phyloP scores from a whole-genome alignment of 2,113 vertebrate genomes.

The Pelecanus crispus region DNA sequence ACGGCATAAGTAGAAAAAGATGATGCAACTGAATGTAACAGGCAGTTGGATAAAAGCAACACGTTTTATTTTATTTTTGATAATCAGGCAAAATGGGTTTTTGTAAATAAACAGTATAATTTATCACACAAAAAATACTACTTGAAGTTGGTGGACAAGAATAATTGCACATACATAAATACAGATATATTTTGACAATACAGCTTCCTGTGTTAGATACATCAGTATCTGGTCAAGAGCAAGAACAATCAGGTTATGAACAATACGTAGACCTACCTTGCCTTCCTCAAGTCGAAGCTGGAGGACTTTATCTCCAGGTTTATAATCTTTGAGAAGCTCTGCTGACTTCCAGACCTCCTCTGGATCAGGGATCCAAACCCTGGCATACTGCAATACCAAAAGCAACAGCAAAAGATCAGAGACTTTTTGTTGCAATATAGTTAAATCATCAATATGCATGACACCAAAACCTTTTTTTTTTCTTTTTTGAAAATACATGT shows the following conservation, averaged over 20 bases:
- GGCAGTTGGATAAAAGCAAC: neutral
- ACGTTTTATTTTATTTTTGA: neutral
- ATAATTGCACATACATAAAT: neutral
- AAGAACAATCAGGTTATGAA: neutral
- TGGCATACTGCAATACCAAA: conserved; percentile 82
- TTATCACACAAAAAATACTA: neutral
- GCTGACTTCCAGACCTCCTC: conserved; percentile 98
- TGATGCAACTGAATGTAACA: neutral
- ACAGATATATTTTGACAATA: neutral
- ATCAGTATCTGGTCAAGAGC: neutral
- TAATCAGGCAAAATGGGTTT: neutral
- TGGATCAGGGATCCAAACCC: conserved; percentile 96
- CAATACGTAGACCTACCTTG: conserved; percentile 72
- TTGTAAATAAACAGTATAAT: neutral
- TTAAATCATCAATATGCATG: neutral
- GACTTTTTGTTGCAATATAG: neutral
- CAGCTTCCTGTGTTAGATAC: neutral
- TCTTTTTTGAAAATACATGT: neutral
- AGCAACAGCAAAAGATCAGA: neutral
- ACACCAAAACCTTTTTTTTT: neutral
- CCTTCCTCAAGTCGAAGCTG: conserved; percentile 90
- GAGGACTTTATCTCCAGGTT: conserved; percentile 84
- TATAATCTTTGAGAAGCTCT: conserved; percentile 92
- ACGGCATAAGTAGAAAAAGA: neutral
- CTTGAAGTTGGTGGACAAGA: neutral